Evolutionary conservation across 2,113 vertebrate genomes (phyloP), one percentile per base, ranked within the genome.

Genomic region (Thamnaconus septentrionalis): DNA sequence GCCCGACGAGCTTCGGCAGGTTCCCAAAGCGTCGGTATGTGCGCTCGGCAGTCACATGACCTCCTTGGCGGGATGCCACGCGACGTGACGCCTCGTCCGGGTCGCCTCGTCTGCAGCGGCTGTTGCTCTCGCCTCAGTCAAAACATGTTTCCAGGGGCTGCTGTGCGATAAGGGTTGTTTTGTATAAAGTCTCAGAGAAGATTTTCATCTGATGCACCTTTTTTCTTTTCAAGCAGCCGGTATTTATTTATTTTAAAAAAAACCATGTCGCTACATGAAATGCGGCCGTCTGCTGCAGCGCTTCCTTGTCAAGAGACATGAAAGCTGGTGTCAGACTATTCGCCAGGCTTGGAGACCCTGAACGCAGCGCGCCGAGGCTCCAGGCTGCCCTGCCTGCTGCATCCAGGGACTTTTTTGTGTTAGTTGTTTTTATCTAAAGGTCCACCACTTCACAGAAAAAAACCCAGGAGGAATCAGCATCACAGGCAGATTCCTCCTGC

Each of bases 91-190:
- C 18, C 18, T 31, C 18, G 18, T 31, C 18, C 18, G 18, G 18
- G 18, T 31, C 18, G 18, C 18, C 18, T 31, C 18, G 18, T 31
- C 18, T 31, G 18, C 18, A 31, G 18, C 18, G 18, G 18, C 18
- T 31, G 39, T 64, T 66, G 59, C 64, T 59, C 11, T 10, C 66
- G 49, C 6, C 42, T 53, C 67, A 76, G 79, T 72, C 75, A 65
- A 63, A 78, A 71, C 50, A 31, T 50, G 48, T n/a, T n/a, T 50
- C 48, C 18, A 31, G 18, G 18, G 18, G 18, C 18, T 31, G 18
- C 18, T 31, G 18, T 8, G n/a, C 65, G 60, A 79, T 71, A 5
- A 59, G 53, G 57, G 58, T 52, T 66, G 62, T 57, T 60, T 11
- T 60, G 51, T 31, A 31, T 62, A 57, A 62, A 56, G 40, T 42